phyloP scores from a whole-genome alignment of 2,888 invertebrate genomes.

The Ypsolopha sequella region DNA sequence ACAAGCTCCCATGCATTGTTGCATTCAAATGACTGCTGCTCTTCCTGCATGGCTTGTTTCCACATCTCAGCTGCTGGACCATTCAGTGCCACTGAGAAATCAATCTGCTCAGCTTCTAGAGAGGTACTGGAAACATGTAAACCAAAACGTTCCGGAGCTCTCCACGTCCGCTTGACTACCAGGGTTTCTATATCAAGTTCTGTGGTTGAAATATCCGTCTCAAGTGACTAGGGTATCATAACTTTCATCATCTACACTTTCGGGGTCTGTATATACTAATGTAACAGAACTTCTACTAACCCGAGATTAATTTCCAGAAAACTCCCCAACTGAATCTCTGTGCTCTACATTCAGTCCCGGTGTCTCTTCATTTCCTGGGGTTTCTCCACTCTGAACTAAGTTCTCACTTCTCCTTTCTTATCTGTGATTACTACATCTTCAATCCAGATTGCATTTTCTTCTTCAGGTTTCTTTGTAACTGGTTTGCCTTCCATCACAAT shows the following conservation, averaged over 20 bases:
- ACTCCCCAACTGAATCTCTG: neutral
- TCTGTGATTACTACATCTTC: neutral
- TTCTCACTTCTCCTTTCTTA: too few species aligned
- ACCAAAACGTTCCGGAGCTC: neutral
- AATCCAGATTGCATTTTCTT: neutral
- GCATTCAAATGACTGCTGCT: neutral
- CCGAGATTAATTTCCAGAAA: neutral
- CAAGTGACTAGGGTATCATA: neutral
- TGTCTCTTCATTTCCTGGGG: neutral
- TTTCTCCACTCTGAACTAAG: neutral
- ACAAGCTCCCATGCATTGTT: slow-evolving; percentile 1
- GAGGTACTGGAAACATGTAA: neutral
- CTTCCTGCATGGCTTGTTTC: neutral
- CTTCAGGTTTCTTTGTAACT: neutral
- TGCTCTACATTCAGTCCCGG: neutral
- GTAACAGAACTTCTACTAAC: neutral
- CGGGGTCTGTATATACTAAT: neutral
- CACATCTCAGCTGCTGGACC: slow-evolving; percentile 2
- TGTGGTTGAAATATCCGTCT: neutral
- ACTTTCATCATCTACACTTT: neutral
- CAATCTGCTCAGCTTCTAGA: neutral
- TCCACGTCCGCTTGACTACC: neutral
- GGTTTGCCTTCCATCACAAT: slow-evolving; percentile 1
- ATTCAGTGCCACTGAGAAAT: neutral
- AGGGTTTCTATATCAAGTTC: neutral